Percentiles rank a stretch among this genome's conserved stretches.
These are phyloP conservation scores for Prolemur simus DNA, from an alignment of 2,113 vertebrate species.

Conservation along the genomic window DNA sequence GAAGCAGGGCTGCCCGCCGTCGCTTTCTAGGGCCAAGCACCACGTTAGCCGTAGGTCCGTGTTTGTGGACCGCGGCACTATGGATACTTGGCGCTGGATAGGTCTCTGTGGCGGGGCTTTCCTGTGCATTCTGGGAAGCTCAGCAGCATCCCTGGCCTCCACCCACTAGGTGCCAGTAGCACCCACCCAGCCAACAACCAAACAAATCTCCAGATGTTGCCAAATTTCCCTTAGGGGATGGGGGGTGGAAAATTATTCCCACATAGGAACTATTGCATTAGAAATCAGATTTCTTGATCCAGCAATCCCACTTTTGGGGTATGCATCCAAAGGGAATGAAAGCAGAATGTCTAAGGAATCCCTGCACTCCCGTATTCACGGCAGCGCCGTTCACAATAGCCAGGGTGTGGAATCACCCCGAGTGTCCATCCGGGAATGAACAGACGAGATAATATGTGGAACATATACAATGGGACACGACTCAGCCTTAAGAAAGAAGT, in stretches of 20 bases:
- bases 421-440: background rate
- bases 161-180: background rate
- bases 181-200: no score
- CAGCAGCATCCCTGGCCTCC: background rate
- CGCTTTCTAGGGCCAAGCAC: background rate
- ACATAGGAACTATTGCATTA: fast-evolving
- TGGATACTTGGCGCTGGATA: fast-evolving
- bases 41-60: fast-evolving
- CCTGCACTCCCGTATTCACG: fast-evolving
- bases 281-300: background rate
- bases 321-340: background rate
- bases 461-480: no score
- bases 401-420: background rate
- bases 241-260: background rate
- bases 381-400: no score
- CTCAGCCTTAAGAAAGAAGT: background rate
- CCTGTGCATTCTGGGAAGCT: fast-evolving
- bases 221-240: fast-evolving
- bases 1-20: fast-evolving
- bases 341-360: background rate
- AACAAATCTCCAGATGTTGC: background rate
- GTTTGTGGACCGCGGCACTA: fast-evolving
- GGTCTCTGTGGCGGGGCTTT: background rate
- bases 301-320: no score
- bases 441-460: background rate